Conservation (phyloP, 2,888 invertebrate genomes). For the Galerucella pusilla region DNA sequence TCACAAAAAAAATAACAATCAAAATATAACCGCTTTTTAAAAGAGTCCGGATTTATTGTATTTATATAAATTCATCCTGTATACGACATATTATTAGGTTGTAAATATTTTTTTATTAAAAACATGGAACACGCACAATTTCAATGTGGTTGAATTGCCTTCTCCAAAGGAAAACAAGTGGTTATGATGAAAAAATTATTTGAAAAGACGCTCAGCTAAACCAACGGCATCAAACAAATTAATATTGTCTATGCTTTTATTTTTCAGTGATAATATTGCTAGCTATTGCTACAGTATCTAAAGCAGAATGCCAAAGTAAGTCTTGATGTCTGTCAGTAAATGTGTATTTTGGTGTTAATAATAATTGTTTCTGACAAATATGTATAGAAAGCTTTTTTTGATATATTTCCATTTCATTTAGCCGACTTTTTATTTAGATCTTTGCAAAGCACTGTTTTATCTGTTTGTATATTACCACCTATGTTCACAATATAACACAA, state of each 20-base stretch:
- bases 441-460: constrained; percentile 39
- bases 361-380: constrained; percentile 45
- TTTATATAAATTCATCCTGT: not conserved
- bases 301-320: constrained; percentile 74
- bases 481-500: constrained; percentile 18
- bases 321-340: constrained; percentile 49
- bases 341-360: constrained; percentile 45
- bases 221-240: constrained; percentile 41
- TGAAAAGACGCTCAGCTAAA: constrained; percentile 31
- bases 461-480: constrained; percentile 13
- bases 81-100: not conserved
- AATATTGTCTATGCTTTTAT: constrained; percentile 55
- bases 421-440: constrained; percentile 38
- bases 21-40: no score
- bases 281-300: constrained; percentile 64
- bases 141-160: constrained; percentile 36
- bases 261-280: constrained; percentile 64
- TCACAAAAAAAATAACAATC: no score
- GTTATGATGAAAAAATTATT: constrained; percentile 32
- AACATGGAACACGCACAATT: not conserved
- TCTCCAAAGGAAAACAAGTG: constrained; percentile 17
- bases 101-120: not conserved
- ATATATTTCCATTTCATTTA: constrained; percentile 31
- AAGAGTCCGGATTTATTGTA: not conserved
- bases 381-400: constrained; percentile 41